Base-by-base conservation (phyloP, 1,140 invertebrate species). In the Daktulosphaira vitifoliae region DNA sequence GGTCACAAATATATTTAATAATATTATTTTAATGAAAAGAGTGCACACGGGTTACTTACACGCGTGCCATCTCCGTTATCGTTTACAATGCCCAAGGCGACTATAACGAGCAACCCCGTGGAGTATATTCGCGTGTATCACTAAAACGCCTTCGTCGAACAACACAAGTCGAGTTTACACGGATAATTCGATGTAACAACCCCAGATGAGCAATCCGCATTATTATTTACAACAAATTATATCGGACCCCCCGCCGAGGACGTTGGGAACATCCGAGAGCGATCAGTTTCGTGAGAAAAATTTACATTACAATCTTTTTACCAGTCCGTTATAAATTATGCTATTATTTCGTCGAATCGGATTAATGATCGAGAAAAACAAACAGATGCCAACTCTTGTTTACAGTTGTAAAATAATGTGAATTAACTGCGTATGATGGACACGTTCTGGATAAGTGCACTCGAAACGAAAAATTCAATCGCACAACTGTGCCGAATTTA, bases 141-240 rank as follows among this genome's bases (percentile, higher is more conserved):
- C 23, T 22, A 50, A 26, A 50, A 26, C 48, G 29, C 29, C 29
- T 39, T 18, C 7, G 22, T 39, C 38, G n/a, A n/a, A 22, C 37
- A 6, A 23, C 52, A 7, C 13, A 13, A 13, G 22, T 3, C 48
- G 48, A 13, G 20, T 23, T 20, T 20, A 22, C 46, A 23, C 33
- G 13, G 11, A 38, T 9, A 23, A 54, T 54, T 39, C 16, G 16
- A 26, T 39, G 52, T 54, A 54, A 54, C 52, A 11, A 54, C 26
- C 53, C 22, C 18, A 11, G 7, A 16, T 2, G 50, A 8, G 20
- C 22, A 1, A 4, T 2, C 3, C 5, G 16, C 11, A 22, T 20
- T 2, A 18, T 20, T 4, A 20, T 39, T 59, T 25, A 42, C 42
- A 25, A 44, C 54, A 59, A n/a, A 59, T 59, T 59, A 59, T 26